phyloP scores from a whole-genome alignment of 2,113 vertebrate genomes.

The Willisornis vidua region DNA sequence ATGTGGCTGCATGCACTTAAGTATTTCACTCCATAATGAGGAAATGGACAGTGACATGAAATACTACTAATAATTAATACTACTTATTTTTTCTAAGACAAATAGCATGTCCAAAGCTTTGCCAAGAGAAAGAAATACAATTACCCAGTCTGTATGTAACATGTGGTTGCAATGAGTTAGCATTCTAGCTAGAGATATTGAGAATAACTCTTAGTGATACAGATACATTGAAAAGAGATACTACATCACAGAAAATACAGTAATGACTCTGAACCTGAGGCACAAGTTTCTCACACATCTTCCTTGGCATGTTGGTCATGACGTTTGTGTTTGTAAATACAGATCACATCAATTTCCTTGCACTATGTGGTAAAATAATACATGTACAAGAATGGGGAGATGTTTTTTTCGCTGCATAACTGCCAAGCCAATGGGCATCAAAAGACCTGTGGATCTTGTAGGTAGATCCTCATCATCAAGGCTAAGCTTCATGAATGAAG shows the following conservation, averaged over 20 bases:
- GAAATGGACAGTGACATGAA: constrained; percentile 33
- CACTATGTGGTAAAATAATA: neutral
- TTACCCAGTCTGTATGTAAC: neutral
- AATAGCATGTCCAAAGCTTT: neutral
- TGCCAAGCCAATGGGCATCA: neutral
- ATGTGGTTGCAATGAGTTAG: neutral
- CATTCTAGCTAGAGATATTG: neutral
- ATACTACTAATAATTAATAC: neutral
- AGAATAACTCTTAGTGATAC: neutral
- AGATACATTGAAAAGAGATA: neutral
- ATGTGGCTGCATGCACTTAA: neutral
- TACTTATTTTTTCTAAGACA: neutral
- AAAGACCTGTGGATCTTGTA: neutral
- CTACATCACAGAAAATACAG: neutral
- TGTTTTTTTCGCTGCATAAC: neutral
- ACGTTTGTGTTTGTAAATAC: neutral
- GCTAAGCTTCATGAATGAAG: too few relatives aligned
- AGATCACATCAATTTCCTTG: rapidly evolving
- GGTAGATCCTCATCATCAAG: too few relatives aligned
- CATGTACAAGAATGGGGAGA: rapidly evolving
- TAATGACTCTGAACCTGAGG: rapidly evolving
- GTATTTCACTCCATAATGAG: neutral
- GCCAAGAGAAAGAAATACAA: neutral
- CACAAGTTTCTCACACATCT: neutral
- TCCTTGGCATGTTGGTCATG: neutral